These are phyloP conservation scores for Geopemphigus sp. DNA, from an alignment of 1,140 invertebrate species.

Conservation along the genomic window DNA sequence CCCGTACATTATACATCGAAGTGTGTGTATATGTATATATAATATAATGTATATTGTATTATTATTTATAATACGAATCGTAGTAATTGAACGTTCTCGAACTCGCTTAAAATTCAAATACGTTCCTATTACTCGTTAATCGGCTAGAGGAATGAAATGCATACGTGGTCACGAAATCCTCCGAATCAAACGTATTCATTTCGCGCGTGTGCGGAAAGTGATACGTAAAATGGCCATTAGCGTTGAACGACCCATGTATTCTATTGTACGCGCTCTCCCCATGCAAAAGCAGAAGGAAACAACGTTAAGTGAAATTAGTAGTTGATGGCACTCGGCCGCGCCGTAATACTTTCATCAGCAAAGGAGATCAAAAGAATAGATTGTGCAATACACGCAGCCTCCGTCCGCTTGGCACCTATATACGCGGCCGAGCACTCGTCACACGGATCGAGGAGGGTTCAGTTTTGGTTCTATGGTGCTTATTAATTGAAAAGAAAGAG, in stretches of 20 bases:
- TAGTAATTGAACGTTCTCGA: neutral
- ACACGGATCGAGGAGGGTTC: conserved; percentile 22
- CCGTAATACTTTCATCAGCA: neutral
- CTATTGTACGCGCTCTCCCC: neutral
- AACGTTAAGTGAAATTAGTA: neutral
- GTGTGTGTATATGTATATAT: neutral
- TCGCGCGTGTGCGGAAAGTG: neutral
- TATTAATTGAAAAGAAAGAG: neutral
- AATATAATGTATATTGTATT: neutral
- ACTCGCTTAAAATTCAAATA: conserved; percentile 8
- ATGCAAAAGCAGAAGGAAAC: neutral
- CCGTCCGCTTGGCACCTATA: too few relatives aligned
- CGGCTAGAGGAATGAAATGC: neutral
- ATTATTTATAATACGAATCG: neutral
- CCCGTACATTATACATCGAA: neutral
- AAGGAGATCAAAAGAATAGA: conserved; percentile 25
- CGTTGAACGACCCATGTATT: neutral
- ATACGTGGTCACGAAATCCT: neutral
- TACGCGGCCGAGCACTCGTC: neutral
- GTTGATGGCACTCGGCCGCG: neutral
- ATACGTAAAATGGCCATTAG: conserved; percentile 1
- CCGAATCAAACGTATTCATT: neutral
- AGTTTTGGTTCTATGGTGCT: neutral
- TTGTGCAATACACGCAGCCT: neutral
- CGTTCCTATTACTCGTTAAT: too few relatives aligned